These are phyloP conservation scores for Tretioscincus oriximinensis DNA, from an alignment of 2,113 vertebrate species.

Conservation along the genomic window DNA sequence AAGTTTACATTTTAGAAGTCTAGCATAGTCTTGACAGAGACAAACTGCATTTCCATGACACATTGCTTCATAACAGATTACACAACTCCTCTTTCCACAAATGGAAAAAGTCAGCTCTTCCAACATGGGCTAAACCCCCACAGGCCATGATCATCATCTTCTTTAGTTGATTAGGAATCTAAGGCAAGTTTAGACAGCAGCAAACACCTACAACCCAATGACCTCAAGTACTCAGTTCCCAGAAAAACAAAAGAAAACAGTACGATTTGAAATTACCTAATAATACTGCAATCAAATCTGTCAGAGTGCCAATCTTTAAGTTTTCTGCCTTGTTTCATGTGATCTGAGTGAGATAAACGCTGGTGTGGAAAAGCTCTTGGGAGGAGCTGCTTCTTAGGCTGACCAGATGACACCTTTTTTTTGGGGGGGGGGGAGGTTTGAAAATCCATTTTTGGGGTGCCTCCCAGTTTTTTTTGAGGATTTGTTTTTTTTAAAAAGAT, in stretches of 20 bases:
- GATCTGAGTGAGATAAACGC: conserved; percentile 12
- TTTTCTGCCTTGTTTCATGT: conserved; percentile 1
- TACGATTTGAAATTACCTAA: background rate
- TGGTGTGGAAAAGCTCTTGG: background rate
- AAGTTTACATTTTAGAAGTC: conserved; percentile 16
- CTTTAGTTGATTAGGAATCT: conserved; percentile 51
- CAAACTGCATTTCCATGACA: background rate
- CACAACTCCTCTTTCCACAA: conserved; percentile 11
- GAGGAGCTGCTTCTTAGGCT: too few relatives aligned
- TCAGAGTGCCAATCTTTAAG: conserved; percentile 31
- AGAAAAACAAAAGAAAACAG: conserved; percentile 3
- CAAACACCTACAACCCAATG: conserved; percentile 31
- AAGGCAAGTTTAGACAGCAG: conserved; percentile 37
- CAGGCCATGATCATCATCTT: conserved; percentile 28
- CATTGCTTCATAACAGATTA: background rate
- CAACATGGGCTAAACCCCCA: conserved; percentile 43
- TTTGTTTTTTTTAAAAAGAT: too few relatives aligned
- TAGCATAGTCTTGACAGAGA: background rate
- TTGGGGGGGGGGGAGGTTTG: too few relatives aligned
- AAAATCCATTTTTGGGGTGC: too few relatives aligned
- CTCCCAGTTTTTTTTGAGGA: too few relatives aligned
- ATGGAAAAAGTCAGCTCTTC: conserved; percentile 60
- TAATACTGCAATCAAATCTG: background rate
- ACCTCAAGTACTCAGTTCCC: background rate
- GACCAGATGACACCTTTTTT: too few relatives aligned